Conservation (phyloP, 2,113 vertebrate genomes). For the Stictonetta naevosa region DNA sequence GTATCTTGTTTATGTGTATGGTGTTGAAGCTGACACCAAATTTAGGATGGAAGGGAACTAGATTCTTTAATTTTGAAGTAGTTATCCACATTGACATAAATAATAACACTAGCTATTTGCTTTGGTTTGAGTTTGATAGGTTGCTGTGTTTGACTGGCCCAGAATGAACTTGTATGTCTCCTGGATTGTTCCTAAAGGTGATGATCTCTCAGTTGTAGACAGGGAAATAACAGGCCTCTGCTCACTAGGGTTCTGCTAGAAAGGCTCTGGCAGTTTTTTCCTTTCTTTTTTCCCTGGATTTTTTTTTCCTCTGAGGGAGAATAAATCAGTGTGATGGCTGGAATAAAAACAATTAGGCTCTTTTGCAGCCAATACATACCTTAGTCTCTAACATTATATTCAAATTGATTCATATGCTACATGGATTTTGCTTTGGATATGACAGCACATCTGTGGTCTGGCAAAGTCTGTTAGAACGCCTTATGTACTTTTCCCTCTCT, state of each 20-base stretch:
- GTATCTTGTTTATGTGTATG: neutral
- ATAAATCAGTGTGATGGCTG: neutral
- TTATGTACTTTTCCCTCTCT: neutral
- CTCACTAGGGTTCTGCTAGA: conserved; percentile 21
- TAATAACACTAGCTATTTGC: conserved; percentile 6
- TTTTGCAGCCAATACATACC: neutral
- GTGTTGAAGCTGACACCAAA: neutral
- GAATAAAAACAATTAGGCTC: neutral
- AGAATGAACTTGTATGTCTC: conserved; percentile 63
- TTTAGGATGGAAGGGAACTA: conserved; percentile 1
- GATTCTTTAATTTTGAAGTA: conserved; percentile 62
- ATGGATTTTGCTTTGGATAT: neutral
- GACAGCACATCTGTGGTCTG: neutral
- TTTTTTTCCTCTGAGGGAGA: conserved; percentile 52
- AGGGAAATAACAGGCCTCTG: conserved; percentile 51
- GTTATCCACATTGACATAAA: conserved; percentile 58
- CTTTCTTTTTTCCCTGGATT: conserved; percentile 24
- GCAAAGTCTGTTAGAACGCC: neutral
- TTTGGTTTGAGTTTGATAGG: conserved; percentile 60
- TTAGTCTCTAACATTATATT: neutral
- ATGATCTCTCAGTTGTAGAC: conserved; percentile 60
- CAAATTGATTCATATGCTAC: neutral
- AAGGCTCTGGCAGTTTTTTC: conserved; percentile 1
- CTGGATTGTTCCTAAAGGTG: conserved; percentile 45
- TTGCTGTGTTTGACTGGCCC: conserved; percentile 62